Evolutionary conservation across 2,888 invertebrate species (phyloP).

Genomic region (Podabrus alpinus): DNA sequence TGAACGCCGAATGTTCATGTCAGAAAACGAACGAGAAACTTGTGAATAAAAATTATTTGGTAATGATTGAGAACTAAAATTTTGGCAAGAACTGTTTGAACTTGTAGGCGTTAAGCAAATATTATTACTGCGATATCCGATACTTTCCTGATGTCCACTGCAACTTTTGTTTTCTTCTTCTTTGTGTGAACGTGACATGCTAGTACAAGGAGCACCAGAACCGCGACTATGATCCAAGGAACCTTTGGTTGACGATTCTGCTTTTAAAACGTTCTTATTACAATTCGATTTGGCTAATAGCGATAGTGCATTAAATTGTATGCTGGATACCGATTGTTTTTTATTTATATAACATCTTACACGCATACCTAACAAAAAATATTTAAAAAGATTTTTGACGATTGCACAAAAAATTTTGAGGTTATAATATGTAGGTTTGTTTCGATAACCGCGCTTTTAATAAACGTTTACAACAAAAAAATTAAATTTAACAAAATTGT

Average conservation of each 20-base stretch:
- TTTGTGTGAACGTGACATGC: conserved; percentile 18
- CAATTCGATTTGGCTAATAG: conserved; percentile 15
- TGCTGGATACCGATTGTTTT: neutral
- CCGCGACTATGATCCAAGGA: conserved; percentile 13
- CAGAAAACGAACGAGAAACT: conserved; percentile 13
- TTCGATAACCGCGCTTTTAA: neutral
- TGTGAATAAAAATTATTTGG: neutral
- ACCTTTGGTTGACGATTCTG: conserved; percentile 23
- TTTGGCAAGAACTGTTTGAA: neutral
- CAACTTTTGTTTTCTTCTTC: conserved; percentile 9
- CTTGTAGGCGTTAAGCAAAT: neutral
- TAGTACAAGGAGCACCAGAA: conserved; percentile 17
- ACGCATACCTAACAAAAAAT: conserved; percentile 1
- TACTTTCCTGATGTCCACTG: conserved; percentile 33
- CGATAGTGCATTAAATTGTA: conserved; percentile 13
- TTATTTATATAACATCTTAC: neutral
- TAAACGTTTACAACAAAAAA: neutral
- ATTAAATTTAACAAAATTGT: neutral
- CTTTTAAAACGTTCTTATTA: conserved; percentile 32
- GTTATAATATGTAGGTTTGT: neutral
- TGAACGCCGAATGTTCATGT: neutral
- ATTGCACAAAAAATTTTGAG: neutral
- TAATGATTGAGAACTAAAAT: neutral
- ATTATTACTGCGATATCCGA: conserved; percentile 14
- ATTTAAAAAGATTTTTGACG: neutral